These are phyloP conservation scores for Drosophila mimetica DNA, from an alignment of 2,888 invertebrate genomes.

Conservation along the genomic window DNA sequence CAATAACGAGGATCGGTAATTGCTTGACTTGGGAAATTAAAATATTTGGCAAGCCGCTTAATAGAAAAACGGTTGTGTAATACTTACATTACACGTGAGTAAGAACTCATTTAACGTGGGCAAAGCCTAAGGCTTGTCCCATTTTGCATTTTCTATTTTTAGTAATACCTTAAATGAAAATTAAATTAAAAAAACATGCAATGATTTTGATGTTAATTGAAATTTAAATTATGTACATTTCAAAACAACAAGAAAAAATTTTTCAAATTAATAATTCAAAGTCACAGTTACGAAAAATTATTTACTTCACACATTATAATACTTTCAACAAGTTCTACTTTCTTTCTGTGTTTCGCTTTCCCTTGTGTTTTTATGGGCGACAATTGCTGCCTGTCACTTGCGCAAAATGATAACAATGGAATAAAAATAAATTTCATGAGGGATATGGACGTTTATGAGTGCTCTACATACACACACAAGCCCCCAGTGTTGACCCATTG, in stretches of 20 bases:
- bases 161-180: neutral
- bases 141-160: neutral
- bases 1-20: constrained; percentile 2
- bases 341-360: neutral
- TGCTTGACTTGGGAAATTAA: neutral
- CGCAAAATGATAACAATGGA: constrained; percentile 52
- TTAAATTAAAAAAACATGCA: no score
- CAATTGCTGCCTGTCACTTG: constrained; percentile 48
- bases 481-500: constrained; percentile 23
- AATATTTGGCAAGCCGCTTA: neutral
- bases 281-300: no score
- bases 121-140: neutral
- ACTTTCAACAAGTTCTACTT: neutral
- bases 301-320: no score
- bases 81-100: neutral
- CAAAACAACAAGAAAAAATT: no score
- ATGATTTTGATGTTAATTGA: no score
- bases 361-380: constrained; percentile 11
- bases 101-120: neutral
- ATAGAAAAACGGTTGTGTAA: neutral
- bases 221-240: no score
- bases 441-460: constrained; percentile 14
- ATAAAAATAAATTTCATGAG: constrained; percentile 48
- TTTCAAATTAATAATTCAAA: no score
- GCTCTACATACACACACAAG: neutral